Evolutionary conservation across 2,113 vertebrate genomes (phyloP).

Genomic region (Rousettus leschenaultii): DNA sequence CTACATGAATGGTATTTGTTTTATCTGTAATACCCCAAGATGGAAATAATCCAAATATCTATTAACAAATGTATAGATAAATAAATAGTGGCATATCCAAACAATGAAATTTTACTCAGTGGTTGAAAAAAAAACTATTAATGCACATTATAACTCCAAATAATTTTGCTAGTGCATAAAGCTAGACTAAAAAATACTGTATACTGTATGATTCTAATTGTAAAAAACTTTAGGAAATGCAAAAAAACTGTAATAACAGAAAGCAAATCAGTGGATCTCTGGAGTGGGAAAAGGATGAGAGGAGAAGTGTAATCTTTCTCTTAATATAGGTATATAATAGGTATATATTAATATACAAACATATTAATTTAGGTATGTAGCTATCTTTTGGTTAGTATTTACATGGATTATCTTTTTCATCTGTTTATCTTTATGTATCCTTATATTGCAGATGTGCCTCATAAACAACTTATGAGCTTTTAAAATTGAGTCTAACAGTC

Average conservation of each 20-base stretch:
- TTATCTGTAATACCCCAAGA: not conserved
- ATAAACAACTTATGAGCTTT: not conserved
- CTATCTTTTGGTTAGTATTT: not conserved
- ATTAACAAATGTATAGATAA: not conserved
- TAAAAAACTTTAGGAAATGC: not conserved
- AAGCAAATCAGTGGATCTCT: not conserved
- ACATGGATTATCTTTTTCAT: not conserved
- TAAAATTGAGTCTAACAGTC: not conserved
- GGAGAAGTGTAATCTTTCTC: not conserved
- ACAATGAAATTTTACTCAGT: not conserved
- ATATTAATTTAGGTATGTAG: not conserved
- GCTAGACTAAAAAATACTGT: not conserved
- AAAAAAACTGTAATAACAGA: not conserved
- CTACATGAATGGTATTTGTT: not conserved
- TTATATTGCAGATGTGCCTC: not conserved
- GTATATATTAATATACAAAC: not conserved
- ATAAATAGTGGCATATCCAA: not conserved
- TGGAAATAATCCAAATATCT: not conserved
- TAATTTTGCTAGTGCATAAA: not conserved
- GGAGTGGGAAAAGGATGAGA: not conserved
- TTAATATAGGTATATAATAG: not conserved
- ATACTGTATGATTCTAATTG: not conserved
- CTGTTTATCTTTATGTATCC: not conserved
- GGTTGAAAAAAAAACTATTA: not conserved
- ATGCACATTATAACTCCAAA: not conserved